These are phyloP conservation scores for Drosophila pectinifera DNA, from an alignment of 1,140 invertebrate genomes.

Conservation along the genomic window DNA sequence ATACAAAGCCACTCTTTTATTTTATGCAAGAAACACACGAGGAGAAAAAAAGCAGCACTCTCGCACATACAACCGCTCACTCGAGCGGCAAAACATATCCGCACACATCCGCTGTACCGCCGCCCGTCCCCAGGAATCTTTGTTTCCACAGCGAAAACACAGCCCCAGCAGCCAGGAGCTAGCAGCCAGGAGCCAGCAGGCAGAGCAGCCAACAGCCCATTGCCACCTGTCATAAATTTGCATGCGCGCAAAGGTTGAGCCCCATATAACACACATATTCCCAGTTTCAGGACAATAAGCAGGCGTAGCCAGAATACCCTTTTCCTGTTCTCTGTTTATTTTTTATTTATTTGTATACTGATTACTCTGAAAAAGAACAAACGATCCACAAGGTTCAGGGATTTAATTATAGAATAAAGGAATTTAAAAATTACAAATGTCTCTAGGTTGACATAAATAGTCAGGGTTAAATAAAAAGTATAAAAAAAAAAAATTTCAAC, in stretches of 20 bases:
- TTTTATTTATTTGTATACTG: no score
- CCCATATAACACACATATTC: conserved; percentile 36
- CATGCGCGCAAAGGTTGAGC: conserved; percentile 69
- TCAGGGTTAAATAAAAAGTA: no score
- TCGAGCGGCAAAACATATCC: conserved; percentile 81
- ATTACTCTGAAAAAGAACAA: no score
- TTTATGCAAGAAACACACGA: conserved; percentile 48
- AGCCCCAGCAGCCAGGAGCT: conserved; percentile 1
- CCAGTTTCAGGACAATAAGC: background rate
- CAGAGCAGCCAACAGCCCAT: conserved; percentile 51
- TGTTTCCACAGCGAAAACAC: conserved; percentile 31
- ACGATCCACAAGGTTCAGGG: no score
- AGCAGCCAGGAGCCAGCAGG: background rate
- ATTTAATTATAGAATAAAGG: no score
- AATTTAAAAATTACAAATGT: no score
- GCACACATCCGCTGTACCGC: conserved; percentile 71
- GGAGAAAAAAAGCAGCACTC: conserved; percentile 22
- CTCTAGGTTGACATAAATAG: no score
- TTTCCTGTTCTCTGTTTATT: background rate
- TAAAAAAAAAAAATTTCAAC: no score
- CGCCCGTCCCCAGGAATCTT: conserved; percentile 8
- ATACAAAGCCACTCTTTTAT: conserved; percentile 80
- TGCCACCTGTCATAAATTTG: conserved; percentile 82
- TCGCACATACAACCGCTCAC: conserved; percentile 69
- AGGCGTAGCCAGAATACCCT: conserved; percentile 29